Percentiles rank a stretch among this genome's conserved stretches.
phyloP scores from a whole-genome alignment of 2,888 invertebrate species.

The Diachrysia chrysitis region DNA sequence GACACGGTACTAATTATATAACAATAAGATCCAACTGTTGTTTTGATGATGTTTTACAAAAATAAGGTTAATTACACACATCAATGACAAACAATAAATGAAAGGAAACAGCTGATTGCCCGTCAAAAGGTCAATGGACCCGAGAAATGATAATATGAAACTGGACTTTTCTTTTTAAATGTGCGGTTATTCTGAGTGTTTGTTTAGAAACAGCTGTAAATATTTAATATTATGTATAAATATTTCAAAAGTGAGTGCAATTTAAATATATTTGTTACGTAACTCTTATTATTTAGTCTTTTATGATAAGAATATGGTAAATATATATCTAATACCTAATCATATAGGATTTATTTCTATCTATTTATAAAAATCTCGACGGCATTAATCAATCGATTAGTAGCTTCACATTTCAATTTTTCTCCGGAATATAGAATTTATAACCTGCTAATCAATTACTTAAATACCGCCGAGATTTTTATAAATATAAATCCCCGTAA shows the following conservation, averaged over 20 bases:
- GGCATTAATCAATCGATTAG: too few relatives aligned
- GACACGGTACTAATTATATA: not conserved
- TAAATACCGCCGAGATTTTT: too few relatives aligned
- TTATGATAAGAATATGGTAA: too few relatives aligned
- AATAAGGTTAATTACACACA: not conserved
- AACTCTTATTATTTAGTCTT: too few relatives aligned
- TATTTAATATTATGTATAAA: not conserved
- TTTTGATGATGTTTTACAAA: not conserved
- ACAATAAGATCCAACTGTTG: not conserved
- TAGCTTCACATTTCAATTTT: too few relatives aligned
- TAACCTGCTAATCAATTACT: too few relatives aligned
- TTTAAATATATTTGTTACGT: too few relatives aligned
- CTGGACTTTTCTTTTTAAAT: not conserved
- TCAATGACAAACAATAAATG: not conserved
- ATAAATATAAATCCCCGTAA: too few relatives aligned
- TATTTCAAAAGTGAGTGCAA: not conserved
- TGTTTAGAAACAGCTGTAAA: not conserved
- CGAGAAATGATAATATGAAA: not conserved
- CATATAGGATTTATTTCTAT: too few relatives aligned
- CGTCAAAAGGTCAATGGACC: not conserved
- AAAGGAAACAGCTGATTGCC: slow-evolving; percentile 1
- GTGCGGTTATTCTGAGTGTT: not conserved
- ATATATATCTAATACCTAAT: too few relatives aligned
- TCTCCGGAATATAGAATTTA: too few relatives aligned
- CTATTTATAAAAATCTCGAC: too few relatives aligned